These are phyloP conservation scores for Laticauda colubrina DNA, from an alignment of 2,113 vertebrate genomes.

Conservation along the genomic window DNA sequence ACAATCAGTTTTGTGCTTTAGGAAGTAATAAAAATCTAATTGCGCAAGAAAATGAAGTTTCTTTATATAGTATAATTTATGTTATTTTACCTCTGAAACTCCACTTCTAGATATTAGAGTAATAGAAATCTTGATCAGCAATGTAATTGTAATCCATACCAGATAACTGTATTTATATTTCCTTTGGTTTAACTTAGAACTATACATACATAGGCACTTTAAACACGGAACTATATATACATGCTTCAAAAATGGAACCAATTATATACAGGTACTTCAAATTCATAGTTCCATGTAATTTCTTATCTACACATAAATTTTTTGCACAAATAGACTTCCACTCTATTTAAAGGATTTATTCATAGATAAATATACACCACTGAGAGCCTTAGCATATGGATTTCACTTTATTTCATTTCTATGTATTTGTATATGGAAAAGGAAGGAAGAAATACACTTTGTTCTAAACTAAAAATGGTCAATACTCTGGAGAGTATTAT, in stretches of 20 bases:
- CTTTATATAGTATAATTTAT: background rate
- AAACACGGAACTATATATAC: too few relatives aligned
- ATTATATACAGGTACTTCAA: background rate
- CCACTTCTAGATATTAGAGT: accelerated
- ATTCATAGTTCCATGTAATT: background rate
- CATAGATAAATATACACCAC: background rate
- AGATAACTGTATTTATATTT: background rate
- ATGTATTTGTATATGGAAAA: background rate
- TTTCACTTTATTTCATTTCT: background rate
- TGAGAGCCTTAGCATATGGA: background rate
- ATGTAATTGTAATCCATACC: constrained; percentile 1
- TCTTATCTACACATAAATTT: background rate
- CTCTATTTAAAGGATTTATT: background rate
- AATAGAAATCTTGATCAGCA: background rate
- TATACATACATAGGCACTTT: background rate
- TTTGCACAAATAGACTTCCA: background rate
- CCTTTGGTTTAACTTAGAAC: background rate
- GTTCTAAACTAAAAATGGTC: background rate
- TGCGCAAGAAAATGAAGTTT: constrained; percentile 7
- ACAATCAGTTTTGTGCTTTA: background rate
- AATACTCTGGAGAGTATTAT: background rate
- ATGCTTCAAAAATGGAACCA: background rate
- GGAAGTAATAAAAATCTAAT: background rate
- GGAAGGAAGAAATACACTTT: background rate
- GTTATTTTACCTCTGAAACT: background rate